Percentiles rank a stretch among this genome's conserved stretches.
phyloP scores from a whole-genome alignment of 1,140 invertebrate species.

The Papilio dardanus region DNA sequence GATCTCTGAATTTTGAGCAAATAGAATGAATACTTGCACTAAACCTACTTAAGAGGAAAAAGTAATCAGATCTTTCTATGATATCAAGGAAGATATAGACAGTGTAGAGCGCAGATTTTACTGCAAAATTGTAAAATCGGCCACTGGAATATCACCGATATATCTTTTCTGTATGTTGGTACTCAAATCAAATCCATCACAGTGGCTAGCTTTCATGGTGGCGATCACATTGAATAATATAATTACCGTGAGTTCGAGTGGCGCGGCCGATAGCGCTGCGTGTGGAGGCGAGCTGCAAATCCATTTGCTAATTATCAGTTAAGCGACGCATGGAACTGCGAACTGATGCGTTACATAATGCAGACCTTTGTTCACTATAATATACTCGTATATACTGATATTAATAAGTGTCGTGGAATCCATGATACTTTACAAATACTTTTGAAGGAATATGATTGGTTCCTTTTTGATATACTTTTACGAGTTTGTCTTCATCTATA shows the following conservation, averaged over 20 bases:
- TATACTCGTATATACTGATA: not conserved
- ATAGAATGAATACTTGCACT: too few relatives aligned
- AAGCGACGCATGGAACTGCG: constrained; percentile 5
- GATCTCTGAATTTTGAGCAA: not conserved
- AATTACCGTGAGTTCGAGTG: not conserved
- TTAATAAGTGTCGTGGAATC: not conserved
- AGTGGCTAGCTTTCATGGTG: not conserved
- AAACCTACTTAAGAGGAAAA: not conserved
- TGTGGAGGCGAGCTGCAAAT: constrained; percentile 35
- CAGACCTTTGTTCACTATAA: not conserved
- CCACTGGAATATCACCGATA: not conserved
- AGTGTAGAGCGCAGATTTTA: not conserved
- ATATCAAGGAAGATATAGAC: not conserved
- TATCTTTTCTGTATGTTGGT: not conserved
- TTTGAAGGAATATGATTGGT: too few relatives aligned
- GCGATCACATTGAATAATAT: constrained; percentile 15
- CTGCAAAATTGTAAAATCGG: not conserved
- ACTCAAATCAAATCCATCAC: not conserved
- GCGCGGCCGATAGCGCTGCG: not conserved
- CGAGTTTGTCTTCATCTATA: too few relatives aligned
- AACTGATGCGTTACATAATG: not conserved
- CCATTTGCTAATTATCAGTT: constrained; percentile 57
- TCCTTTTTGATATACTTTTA: too few relatives aligned
- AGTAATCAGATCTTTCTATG: not conserved
- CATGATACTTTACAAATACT: not conserved